phyloP scores from a whole-genome alignment of 2,113 vertebrate genomes.

The Herpailurus yagouaroundi region DNA sequence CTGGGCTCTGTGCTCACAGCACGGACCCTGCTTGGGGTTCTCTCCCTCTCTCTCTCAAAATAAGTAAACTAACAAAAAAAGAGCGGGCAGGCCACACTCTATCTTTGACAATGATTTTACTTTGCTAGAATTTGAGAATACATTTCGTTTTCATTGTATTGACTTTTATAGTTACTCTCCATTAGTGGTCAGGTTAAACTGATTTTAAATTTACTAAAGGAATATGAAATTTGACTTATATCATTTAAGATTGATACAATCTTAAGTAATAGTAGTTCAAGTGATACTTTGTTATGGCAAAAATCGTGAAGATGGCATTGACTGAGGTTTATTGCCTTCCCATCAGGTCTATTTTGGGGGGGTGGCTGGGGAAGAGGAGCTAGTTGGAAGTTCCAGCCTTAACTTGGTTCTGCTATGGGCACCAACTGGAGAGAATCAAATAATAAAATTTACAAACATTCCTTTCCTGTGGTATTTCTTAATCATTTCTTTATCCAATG shows the following conservation, averaged over 20 bases:
- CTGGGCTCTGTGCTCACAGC: too few relatives aligned
- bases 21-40: too few relatives aligned
- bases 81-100: neutral
- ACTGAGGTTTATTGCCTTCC: neutral
- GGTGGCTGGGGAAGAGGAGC: neutral
- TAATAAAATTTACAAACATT: neutral
- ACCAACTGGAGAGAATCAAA: neutral
- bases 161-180: neutral
- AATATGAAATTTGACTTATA: constrained; percentile 5
- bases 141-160: neutral
- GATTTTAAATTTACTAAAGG: constrained; percentile 21
- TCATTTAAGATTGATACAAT: neutral
- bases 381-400: neutral
- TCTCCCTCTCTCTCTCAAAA: too few relatives aligned
- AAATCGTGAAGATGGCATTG: neutral
- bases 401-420: neutral
- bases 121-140: neutral
- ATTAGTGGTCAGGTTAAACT: neutral
- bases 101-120: neutral
- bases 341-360: neutral
- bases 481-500: neutral
- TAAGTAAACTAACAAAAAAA: neutral
- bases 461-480: neutral
- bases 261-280: neutral
- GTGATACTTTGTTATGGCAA: neutral